Evolutionary conservation across 2,888 invertebrate species (phyloP).

Genomic region (Chloromyia formosa): DNA sequence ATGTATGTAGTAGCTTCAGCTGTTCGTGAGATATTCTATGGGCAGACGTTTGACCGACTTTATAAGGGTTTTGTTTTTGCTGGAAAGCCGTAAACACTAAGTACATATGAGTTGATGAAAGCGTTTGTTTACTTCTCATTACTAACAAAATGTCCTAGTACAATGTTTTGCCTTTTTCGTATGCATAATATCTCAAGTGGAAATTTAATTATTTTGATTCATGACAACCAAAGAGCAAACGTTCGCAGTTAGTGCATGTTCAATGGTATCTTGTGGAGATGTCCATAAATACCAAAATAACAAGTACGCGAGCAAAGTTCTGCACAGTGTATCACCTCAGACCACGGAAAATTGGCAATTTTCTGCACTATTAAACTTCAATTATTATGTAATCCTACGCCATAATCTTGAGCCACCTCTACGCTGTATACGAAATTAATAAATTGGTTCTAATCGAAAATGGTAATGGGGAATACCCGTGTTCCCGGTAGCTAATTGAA

Average conservation of each 20-base stretch:
- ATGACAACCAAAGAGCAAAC: not conserved
- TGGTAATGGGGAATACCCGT: not conserved
- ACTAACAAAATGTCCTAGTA: not conserved
- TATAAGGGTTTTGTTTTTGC: no score
- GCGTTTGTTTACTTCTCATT: conserved; percentile 21
- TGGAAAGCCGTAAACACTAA: no score
- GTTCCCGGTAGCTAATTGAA: conserved; percentile 2
- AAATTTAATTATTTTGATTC: not conserved
- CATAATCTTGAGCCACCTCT: not conserved
- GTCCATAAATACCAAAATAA: conserved; percentile 18
- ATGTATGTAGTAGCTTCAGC: no score
- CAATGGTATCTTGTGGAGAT: not conserved
- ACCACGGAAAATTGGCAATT: conserved; percentile 4
- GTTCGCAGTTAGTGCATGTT: not conserved
- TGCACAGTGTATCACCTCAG: not conserved
- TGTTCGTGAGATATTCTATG: no score
- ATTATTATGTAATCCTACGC: conserved; percentile 21
- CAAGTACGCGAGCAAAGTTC: not conserved
- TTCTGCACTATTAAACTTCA: conserved; percentile 24
- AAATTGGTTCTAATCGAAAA: not conserved
- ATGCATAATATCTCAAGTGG: not conserved
- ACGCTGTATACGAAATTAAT: conserved; percentile 12
- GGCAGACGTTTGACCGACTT: no score
- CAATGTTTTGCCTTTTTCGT: not conserved
- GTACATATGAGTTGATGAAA: not conserved